Conservation (phyloP, 2,888 invertebrate genomes). For the Latrodectus hesperus region DNA sequence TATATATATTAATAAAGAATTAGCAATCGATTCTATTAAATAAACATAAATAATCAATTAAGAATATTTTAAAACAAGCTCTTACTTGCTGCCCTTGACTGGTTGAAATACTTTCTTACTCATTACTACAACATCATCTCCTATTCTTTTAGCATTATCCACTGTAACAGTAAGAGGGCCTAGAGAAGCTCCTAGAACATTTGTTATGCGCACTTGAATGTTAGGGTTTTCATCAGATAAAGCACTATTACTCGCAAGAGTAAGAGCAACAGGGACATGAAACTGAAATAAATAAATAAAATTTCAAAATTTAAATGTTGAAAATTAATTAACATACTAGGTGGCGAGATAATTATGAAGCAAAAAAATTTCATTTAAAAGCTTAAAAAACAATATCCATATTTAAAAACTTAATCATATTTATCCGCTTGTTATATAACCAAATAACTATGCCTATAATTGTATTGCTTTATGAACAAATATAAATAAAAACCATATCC, state of each 20-base stretch:
- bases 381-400: no score
- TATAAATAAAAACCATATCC: no score
- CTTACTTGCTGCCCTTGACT: constrained; percentile 71
- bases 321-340: not conserved
- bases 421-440: no score
- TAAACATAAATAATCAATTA: no score
- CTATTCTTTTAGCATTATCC: constrained; percentile 83
- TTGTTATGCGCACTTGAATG: constrained; percentile 77
- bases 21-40: no score
- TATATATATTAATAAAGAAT: no score
- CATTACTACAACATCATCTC: constrained; percentile 85
- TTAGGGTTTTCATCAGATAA: constrained; percentile 85
- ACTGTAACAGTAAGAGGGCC: constrained; percentile 82
- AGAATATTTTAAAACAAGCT: not conserved
- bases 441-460: no score
- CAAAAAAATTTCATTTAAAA: no score
- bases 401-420: no score
- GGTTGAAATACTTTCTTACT: constrained; percentile 79
- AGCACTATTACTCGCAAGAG: constrained; percentile 85
- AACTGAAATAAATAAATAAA: constrained; percentile 75
- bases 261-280: constrained; percentile 88
- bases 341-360: no score
- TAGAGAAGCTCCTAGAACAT: constrained; percentile 78
- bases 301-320: not conserved
- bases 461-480: no score